A percentile compares a stretch with the other conserved stretches of the same genome.
These are phyloP conservation scores for Pterocles orientalis DNA, from an alignment of 2,113 vertebrate species.

Conservation along the genomic window DNA sequence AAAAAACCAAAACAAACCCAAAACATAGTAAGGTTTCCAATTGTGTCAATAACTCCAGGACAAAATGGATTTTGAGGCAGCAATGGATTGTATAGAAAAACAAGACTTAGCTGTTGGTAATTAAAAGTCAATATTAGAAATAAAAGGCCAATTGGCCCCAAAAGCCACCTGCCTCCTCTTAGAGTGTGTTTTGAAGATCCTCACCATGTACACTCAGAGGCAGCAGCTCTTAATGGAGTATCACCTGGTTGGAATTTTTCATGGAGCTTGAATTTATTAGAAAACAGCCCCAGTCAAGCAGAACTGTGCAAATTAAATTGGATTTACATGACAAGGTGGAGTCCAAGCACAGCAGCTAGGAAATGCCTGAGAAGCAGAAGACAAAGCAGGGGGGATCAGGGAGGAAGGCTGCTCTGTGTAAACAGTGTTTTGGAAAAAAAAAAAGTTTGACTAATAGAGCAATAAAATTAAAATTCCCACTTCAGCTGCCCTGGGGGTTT, in stretches of 20 bases:
- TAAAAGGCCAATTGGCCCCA: not conserved
- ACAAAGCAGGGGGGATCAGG: slow-evolving; percentile 1
- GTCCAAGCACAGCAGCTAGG: slow-evolving; percentile 55
- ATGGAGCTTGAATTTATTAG: slow-evolving; percentile 72
- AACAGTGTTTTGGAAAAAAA: not conserved
- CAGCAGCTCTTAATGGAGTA: too few species aligned
- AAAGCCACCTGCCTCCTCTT: slow-evolving; percentile 61
- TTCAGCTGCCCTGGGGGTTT: slow-evolving; percentile 47
- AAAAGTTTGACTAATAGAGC: slow-evolving; percentile 24
- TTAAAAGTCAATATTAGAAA: slow-evolving; percentile 71
- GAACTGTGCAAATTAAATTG: slow-evolving; percentile 82
- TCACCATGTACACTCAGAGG: not conserved
- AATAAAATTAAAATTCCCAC: slow-evolving; percentile 69
- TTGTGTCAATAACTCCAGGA: slow-evolving; percentile 73
- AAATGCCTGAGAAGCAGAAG: slow-evolving; percentile 57
- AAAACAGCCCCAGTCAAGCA: slow-evolving; percentile 70
- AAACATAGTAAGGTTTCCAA: slow-evolving; percentile 58
- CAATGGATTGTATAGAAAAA: slow-evolving; percentile 56
- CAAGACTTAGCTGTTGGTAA: slow-evolving; percentile 64
- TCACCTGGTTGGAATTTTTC: slow-evolving; percentile 79
- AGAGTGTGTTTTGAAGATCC: slow-evolving; percentile 30
- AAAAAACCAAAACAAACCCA: not conserved
- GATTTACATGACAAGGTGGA: slow-evolving; percentile 72
- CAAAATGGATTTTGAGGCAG: slow-evolving; percentile 16
- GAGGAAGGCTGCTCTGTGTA: slow-evolving; percentile 17